Evolutionary conservation across 2,797 vertebrate genomes (phyloP), one percentile per base, ranked within the genome.

Genomic region (Oophaga sylvatica): DNA sequence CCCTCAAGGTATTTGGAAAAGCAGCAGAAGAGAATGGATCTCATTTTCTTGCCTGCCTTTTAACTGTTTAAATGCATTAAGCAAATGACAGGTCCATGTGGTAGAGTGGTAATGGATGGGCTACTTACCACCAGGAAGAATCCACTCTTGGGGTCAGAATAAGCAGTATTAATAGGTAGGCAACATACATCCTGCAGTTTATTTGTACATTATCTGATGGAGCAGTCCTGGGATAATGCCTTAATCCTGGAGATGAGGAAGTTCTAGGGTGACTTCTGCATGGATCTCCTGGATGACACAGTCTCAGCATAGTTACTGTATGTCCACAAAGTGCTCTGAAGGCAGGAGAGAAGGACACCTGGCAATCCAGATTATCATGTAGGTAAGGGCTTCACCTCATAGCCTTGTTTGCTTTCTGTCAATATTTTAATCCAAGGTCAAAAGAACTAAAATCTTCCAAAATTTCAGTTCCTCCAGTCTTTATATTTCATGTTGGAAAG

Each of bases 51-150:
- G 53, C 84, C 19, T 71, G 29, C 35, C 45, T 87, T 85, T 86
- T 86, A 86, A 86, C 85, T 71, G 31, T 80, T 87, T 87, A 73
- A 87, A 75, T 63, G 48, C 68, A 75, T 87, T 87, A 59, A 22
- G 75, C 65, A 84, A 71, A 73, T 84, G 71, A 80, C 81, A 88
- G 73, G 53, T 77, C 19, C 75, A 67, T 70, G 65, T 65, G 71
- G 56, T 71, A 45, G 13, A 22, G 45, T 83, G 29, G 8, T 31
- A 84, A 71, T 73, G 67, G 45, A 80, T 41, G 13, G 16, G 31
- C 19, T 82, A 94, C 97, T 96, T 93, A 99, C 98, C 97, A 98
- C 98, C 98, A 99, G 75, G 97, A 98, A 59, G 96, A 97, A 86
- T 97, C 96, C 84, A 96, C 97, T 71, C 95, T 95, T 59, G 97